Conservation (phyloP, 2,888 invertebrate species). For the Idaea biselata region DNA sequence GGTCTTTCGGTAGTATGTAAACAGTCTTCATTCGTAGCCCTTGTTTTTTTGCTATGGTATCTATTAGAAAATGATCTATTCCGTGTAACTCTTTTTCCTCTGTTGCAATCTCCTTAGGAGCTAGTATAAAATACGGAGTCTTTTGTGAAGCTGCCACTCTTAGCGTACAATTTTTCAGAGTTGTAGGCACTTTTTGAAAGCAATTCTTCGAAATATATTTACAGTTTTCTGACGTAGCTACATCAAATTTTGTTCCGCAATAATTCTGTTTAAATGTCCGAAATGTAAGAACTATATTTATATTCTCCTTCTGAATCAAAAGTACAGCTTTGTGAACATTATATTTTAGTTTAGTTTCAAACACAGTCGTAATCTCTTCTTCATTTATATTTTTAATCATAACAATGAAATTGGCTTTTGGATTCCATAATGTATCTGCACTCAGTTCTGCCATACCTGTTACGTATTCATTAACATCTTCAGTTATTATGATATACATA, state of each 20-base stretch:
- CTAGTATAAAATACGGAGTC: constrained; percentile 42
- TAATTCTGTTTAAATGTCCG: constrained; percentile 42
- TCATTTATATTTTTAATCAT: constrained; percentile 27
- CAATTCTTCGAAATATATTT: constrained; percentile 21
- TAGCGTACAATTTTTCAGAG: constrained; percentile 43
- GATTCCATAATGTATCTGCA: constrained; percentile 51
- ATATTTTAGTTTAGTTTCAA: constrained; percentile 35
- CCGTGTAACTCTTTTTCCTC: constrained; percentile 37
- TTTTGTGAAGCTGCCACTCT: constrained; percentile 42
- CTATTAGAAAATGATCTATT: constrained; percentile 51
- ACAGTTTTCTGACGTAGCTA: constrained; percentile 39
- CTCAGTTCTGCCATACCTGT: constrained; percentile 34
- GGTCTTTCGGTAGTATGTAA: constrained; percentile 30
- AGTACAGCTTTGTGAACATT: constrained; percentile 45
- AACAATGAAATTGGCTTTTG: constrained; percentile 47
- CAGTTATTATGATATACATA: constrained; percentile 43
- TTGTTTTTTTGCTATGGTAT: constrained; percentile 40
- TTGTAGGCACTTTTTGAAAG: constrained; percentile 28
- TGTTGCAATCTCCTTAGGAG: constrained; percentile 33
- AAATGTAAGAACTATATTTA: constrained; percentile 38
- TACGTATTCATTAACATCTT: constrained; percentile 33
- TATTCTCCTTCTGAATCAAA: constrained; percentile 24
- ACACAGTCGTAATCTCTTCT: constrained; percentile 31
- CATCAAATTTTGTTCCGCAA: constrained; percentile 40
- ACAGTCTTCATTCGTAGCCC: constrained; percentile 34